Evolutionary conservation across 2,888 invertebrate genomes (phyloP).

Genomic region (Chirona hameri): DNA sequence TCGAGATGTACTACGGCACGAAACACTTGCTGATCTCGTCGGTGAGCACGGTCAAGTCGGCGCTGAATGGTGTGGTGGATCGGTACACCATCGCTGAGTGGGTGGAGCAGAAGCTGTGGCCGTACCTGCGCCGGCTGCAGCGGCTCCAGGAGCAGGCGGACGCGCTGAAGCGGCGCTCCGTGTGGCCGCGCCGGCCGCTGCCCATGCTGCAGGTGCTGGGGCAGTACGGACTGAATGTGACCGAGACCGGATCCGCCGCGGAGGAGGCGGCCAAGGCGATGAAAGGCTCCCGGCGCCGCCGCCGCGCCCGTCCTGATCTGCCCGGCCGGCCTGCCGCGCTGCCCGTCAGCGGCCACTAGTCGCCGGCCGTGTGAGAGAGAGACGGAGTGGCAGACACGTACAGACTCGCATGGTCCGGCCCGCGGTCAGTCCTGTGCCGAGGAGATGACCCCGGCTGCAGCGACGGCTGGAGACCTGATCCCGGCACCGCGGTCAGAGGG

Average conservation of each 20-base stretch:
- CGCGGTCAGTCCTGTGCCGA: too few species aligned
- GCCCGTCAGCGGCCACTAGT: neutral
- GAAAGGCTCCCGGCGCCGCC: neutral
- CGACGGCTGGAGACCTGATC: too few species aligned
- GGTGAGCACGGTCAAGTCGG: slow-evolving; percentile 55
- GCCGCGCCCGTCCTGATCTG: neutral
- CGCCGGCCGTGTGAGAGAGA: too few species aligned
- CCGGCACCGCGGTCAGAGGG: too few species aligned
- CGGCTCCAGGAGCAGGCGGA: slow-evolving; percentile 46
- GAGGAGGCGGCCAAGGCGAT: neutral
- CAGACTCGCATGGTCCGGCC: too few species aligned
- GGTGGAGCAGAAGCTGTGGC: slow-evolving; percentile 63
- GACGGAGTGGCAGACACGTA: too few species aligned
- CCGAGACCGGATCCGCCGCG: neutral
- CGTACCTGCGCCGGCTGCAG: slow-evolving; percentile 53
- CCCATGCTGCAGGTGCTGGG: slow-evolving; percentile 35
- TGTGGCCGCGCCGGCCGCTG: slow-evolving; percentile 39
- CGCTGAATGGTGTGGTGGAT: slow-evolving; percentile 58
- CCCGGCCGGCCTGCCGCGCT: neutral
- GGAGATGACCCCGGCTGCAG: too few species aligned
- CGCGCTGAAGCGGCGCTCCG: slow-evolving; percentile 37
- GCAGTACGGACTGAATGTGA: slow-evolving; percentile 28
- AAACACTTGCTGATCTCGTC: slow-evolving; percentile 45
- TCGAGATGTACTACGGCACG: slow-evolving; percentile 37
- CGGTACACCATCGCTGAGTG: slow-evolving; percentile 61